Base-by-base conservation (phyloP, 2,797 vertebrate genomes). In the Pipistrellus pipistrellus region DNA sequence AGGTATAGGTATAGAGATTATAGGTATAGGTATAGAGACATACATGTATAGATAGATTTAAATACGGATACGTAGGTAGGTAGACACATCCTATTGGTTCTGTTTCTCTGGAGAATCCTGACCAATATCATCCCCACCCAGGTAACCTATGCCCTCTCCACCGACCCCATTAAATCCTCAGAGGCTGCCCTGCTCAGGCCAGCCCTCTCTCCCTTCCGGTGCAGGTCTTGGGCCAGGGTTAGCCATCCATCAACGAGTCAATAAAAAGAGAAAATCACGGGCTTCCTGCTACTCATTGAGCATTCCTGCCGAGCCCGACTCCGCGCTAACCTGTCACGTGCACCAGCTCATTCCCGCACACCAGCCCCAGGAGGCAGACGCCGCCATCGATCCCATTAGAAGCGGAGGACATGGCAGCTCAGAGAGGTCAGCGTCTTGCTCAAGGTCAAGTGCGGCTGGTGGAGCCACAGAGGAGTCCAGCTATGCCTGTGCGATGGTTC, bases 251-350 rank as follows among this genome's bases (percentile, higher is more conserved):
- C 55, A 82, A 35, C 17, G 35, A 18, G n/a, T 23, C 7, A 15
- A 11, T 10, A 18, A 35, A 2, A 17, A 35, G 66, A 76, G 32
- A 48, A 53, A 18, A 20, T 20, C 80, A 4, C 0, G 12, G 23
- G 32, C 27, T 55, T 18, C 78, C 30, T 12, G 71, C 38, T 21
- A 1, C 8, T 30, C 13, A 6, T 0, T 1, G 38, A 72, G 48
- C 4, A 18, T n/a, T 25, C 21, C 4, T 30, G 48, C 62, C 38
- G 32, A 0, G 46, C 25, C 15, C 5, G 23, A 32, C 73, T 8
- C 6, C 0, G 14, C 10, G 46, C 44, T 41, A 14, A 51, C 23
- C 23, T 0, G 0, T 8, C 80, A 25, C 8, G 4, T 0, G 0
- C 1, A 0, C 25, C 38, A 20, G 14, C 53, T 12, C 6, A 0